Base-by-base conservation (phyloP, 2,797 vertebrate genomes). In the Hippoglossus hippoglossus region DNA sequence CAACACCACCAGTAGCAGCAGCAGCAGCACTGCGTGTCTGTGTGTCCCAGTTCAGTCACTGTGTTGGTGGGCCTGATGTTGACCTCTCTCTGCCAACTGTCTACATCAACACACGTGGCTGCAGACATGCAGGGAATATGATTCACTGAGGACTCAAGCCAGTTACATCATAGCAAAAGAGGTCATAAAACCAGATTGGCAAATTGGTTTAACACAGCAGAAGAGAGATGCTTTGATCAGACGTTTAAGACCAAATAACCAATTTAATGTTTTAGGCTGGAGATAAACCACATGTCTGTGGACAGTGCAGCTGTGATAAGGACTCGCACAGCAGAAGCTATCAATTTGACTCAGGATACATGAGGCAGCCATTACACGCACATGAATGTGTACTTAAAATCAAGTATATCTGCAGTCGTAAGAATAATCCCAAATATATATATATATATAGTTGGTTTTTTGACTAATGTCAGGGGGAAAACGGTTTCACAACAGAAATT, bases 21-120 rank as follows among this genome's bases (percentile, higher is more conserved):
- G 41, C 47, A 50, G 49, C 39, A 28, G 24, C 22, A 22, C 21
- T 53, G 52, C 62, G 13, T 61, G 57, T 25, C 56, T 60, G 16
- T 71, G 59, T 83, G 79, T 59, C 67, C 60, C 63, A 82, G 63
- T 79, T 81, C 59, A 79, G 67, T 80, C 77, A 78, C 51, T 60
- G 64, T 75, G 71, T 74, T 46, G 15, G 61, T 74, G 28, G 51
- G 49, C 59, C 64, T 53, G 59, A 73, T 49, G 59, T 49, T 58
- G 51, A 52, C 11, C 7, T 24, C 50, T 24, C 21, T 49, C 47
- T 55, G 53, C 16, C 25, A 28, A 55, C 26, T 34, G 19, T 53
- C 51, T 22, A 53, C 15, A 56, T n/a, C 25, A 56, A 26, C 26
- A 34, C 24, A 54, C 25, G 25, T 18, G 10, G 21, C 50, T 22